Base-by-base conservation (phyloP, 2,113 vertebrate species). In the Ceratotherium simum region DNA sequence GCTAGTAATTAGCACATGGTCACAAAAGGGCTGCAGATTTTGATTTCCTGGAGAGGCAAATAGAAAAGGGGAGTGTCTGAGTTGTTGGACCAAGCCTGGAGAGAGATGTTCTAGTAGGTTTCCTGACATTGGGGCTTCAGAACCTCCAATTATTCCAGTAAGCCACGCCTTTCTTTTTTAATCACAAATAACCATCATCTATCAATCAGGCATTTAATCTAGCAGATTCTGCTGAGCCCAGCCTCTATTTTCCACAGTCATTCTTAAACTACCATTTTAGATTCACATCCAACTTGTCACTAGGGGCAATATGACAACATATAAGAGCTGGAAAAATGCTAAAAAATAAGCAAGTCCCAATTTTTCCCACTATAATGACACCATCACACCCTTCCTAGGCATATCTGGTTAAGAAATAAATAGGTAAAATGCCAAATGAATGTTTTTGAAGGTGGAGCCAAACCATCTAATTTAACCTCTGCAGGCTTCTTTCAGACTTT, bases 121-220 rank as follows among this genome's bases (percentile, higher is more conserved):
- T 92, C 88, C 76, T 93, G 93, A 96, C 91, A 70, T 9, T 14
- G 25, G 13, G 58, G 29, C 60, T 64, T 87, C 70, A 76, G 80
- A 95, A 76, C 17, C 14, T 97, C 65, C 79, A 90, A 92, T 97
- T 97, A 98, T 96, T 94, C 56, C 73, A 92, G 84, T 60, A 96
- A 96, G 81, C 56, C 94, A 97, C 2, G 0, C 83, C 97, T 96
- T 90, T 91, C 91, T 81, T 64, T 72, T 95, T 87, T 85, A 92
- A 96, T 95, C 90, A 85, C 64, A 89, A 85, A 85, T 90, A 96
- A 82, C 62, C 58, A 51, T 78, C 64, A 36, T 89, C 92, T 76
- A 92, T 92, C 95, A 92, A 62, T 96, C 80, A 56, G 79, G 2
- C 72, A 94, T 95, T 92, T 97, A 86, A 94, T 97, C 46, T 79